Evolutionary conservation across 2,888 invertebrate genomes (phyloP).

Genomic region (Hirtodrosophila duncani): DNA sequence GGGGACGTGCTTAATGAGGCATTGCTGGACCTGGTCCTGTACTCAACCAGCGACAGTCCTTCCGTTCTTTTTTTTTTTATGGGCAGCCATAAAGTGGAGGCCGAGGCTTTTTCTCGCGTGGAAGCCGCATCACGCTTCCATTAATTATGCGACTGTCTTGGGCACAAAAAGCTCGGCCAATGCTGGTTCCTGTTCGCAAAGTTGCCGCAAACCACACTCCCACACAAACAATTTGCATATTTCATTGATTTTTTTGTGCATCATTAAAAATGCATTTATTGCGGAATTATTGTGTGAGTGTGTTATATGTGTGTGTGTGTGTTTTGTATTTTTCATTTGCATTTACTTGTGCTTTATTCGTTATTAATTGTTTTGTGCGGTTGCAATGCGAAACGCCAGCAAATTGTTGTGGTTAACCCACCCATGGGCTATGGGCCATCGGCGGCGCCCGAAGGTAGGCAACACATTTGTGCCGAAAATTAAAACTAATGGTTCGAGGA

Average conservation of each 20-base stretch:
- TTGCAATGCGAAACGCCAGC: constrained; percentile 6
- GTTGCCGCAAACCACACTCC: neutral
- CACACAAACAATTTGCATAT: constrained; percentile 26
- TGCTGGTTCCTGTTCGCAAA: constrained; percentile 14
- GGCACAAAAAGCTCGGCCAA: constrained; percentile 22
- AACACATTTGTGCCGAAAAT: too few species aligned
- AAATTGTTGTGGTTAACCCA: constrained; percentile 11
- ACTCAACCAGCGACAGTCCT: neutral
- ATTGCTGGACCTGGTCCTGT: constrained; percentile 10
- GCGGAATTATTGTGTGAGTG: constrained; percentile 6
- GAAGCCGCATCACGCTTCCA: constrained; percentile 16
- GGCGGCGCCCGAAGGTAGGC: too few species aligned
- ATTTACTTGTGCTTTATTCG: constrained; percentile 30
- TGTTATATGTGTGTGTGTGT: constrained; percentile 35
- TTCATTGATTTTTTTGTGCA: constrained; percentile 54
- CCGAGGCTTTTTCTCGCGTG: constrained; percentile 11
- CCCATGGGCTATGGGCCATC: too few species aligned
- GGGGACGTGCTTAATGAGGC: constrained; percentile 28
- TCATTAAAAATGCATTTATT: constrained; percentile 66
- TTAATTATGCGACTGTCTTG: constrained; percentile 23
- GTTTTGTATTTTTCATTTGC: constrained; percentile 6
- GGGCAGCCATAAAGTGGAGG: constrained; percentile 34
- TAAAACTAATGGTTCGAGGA: too few species aligned
- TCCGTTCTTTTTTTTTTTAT: constrained; percentile 17
- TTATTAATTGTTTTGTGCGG: constrained; percentile 37